Conservation (phyloP, 2,888 invertebrate species). For the Eudasyphora cyanicolor region DNA sequence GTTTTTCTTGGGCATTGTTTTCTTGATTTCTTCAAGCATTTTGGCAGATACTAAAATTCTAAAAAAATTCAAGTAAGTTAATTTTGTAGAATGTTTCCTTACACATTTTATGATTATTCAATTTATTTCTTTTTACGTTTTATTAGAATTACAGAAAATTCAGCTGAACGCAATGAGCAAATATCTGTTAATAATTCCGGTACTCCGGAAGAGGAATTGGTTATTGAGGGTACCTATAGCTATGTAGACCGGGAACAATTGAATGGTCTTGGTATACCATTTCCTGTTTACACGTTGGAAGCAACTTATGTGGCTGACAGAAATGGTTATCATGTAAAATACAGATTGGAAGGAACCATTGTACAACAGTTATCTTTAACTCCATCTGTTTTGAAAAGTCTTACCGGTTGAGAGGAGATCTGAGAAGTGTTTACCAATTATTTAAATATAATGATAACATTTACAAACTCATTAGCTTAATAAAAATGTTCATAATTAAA, state of each 20-base stretch:
- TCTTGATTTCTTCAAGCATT: too few relatives aligned
- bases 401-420: background rate
- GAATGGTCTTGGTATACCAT: background rate
- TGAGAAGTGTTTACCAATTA: too few relatives aligned
- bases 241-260: too few relatives aligned
- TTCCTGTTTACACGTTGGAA: slow-evolving; percentile 53
- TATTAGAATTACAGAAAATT: slow-evolving; percentile 19
- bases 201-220: slow-evolving; percentile 59
- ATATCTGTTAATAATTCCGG: slow-evolving; percentile 55
- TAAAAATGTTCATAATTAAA: too few relatives aligned
- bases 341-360: slow-evolving; percentile 55
- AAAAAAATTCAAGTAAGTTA: slow-evolving; percentile 37
- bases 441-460: too few relatives aligned
- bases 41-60: slow-evolving; percentile 41
- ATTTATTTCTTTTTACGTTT: too few relatives aligned
- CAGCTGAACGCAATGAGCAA: slow-evolving; percentile 66
- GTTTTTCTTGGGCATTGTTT: background rate
- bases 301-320: slow-evolving; percentile 70
- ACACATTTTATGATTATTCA: too few relatives aligned
- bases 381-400: slow-evolving; percentile 12
- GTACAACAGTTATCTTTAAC: background rate
- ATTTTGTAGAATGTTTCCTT: background rate
- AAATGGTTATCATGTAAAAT: slow-evolving; percentile 70
- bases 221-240: slow-evolving; percentile 70
- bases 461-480: too few relatives aligned